Evolutionary conservation across 64 coral and sea anemone species (phyloP), one percentile per base, ranked within the genome.

Genomic region (Cladopsammia gracilis): DNA sequence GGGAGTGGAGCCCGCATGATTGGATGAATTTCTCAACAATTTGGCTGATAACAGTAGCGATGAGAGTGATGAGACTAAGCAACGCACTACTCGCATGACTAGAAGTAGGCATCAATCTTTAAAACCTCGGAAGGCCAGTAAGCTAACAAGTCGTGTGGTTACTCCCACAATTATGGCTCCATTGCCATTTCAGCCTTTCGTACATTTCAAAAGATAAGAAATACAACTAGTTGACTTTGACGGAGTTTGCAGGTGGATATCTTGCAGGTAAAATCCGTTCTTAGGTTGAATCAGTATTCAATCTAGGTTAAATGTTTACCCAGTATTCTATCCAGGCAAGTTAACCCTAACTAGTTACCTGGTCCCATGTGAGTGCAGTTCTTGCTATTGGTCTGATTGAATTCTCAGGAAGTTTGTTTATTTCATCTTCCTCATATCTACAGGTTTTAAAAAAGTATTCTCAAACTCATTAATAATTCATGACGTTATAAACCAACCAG

Each of bases 351-450:
- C n/a, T n/a, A n/a, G n/a, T n/a, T n/a, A 98, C 96, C 64, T 98
- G 94, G 50, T 98, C 60, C 97, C 97, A 98, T n/a, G 78, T 76
- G 16, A 98, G 66, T 16, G 79, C 68, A 70, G 87, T 90, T 75
- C 97, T 93, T 52, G 97, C 97, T 83, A 94, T 93, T 60, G 97
- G 97, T 71, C 97, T 86, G 25, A 98, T 56, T 64, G 93, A 82
- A 75, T 79, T 88, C 58, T 70, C 90, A 71, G 87, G 75, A 3
- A 98, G 90, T 67, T 93, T 93, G 43, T 80, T 93, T 10, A 96
- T 70, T 85, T 98, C 97, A 91, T 98, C 76, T 58, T 96, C 97
- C 48, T 93, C 94, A 78, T 93, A 98, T 10, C 97, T 98, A 64
- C 3, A 77, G 19, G 19, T 19, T 12, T 42, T 25, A 75, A 47